These are phyloP conservation scores for Wiebesia pumilae DNA, from an alignment of 1,140 invertebrate genomes.

Conservation along the genomic window DNA sequence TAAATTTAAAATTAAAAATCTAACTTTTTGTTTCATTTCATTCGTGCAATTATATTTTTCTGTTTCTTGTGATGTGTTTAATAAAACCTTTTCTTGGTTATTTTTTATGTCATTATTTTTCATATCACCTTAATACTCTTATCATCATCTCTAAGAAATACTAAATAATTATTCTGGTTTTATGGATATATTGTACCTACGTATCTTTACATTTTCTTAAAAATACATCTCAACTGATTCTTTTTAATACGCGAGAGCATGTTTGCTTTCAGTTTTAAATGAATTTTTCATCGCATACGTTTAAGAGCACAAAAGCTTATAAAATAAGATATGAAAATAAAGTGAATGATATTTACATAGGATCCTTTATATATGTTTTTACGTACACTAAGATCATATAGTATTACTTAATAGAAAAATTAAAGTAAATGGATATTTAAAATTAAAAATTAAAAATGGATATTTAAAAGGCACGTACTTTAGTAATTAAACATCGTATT, in stretches of 20 bases:
- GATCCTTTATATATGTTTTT: neutral
- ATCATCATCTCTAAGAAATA: no score
- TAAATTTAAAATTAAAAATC: neutral
- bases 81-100: no score
- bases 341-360: neutral
- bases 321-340: neutral
- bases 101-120: no score
- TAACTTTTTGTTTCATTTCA: no score
- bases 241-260: neutral
- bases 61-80: no score
- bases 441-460: no score
- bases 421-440: neutral
- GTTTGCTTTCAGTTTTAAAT: neutral
- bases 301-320: no score
- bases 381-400: neutral
- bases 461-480: neutral
- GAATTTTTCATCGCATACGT: neutral
- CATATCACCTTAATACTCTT: no score
- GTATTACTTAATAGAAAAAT: neutral
- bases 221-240: neutral
- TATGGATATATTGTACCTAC: no score
- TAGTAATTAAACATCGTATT: neutral
- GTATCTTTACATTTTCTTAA: neutral
- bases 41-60: no score
- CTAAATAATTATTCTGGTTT: no score